Evolutionary conservation across 2,113 vertebrate species (phyloP).

Genomic region (Ptychochromis oligacanthus): DNA sequence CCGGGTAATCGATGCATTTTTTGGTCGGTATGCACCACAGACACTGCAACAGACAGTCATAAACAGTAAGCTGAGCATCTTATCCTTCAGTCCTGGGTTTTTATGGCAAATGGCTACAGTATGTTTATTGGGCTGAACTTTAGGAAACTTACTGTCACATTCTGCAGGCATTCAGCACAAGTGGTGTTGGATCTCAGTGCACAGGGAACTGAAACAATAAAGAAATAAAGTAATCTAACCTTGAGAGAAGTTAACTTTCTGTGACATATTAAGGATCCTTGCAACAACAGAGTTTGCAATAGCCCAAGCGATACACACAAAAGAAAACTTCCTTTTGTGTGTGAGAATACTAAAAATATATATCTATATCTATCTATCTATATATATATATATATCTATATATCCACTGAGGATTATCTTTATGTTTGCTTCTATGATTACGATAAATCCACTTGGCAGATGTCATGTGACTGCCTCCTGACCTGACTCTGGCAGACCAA

Average conservation of each 20-base stretch:
- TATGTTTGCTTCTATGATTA: neutral
- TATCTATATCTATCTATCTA: no score
- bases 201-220: conserved; percentile 70
- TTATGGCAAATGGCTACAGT: neutral
- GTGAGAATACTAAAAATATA: neutral
- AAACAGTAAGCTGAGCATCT: neutral
- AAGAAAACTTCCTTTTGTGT: neutral
- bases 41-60: conserved; percentile 80
- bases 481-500: neutral
- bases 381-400: neutral
- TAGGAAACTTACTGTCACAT: conserved; percentile 85
- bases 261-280: neutral
- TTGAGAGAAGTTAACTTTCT: neutral
- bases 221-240: neutral
- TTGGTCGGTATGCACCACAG: conserved; percentile 87
- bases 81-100: neutral
- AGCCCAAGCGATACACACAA: neutral
- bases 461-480: conserved; percentile 69
- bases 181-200: conserved; percentile 82
- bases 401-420: neutral
- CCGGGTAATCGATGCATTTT: conserved; percentile 87
- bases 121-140: neutral
- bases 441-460: neutral
- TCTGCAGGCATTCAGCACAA: conserved; percentile 88
- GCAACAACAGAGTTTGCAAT: neutral